Conservation (phyloP, 2,888 invertebrate species). For the Rhopalosiphum nymphaeae region DNA sequence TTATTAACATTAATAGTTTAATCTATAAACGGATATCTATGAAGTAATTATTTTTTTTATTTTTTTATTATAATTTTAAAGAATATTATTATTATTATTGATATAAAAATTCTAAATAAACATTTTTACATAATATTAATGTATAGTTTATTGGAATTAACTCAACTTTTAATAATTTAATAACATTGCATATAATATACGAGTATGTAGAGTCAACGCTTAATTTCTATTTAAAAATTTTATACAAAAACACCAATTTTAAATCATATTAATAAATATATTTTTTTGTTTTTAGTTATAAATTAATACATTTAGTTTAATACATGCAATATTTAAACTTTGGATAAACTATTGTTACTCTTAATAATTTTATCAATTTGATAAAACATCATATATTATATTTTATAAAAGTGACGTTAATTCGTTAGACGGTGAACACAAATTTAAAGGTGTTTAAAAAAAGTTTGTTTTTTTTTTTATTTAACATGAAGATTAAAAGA, state of each 20-base stretch:
- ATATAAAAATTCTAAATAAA: background rate
- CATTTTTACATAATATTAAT: no score
- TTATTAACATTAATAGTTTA: background rate
- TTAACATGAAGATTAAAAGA: constrained; percentile 37
- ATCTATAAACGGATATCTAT: background rate
- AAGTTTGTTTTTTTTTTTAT: constrained; percentile 13
- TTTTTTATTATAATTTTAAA: background rate
- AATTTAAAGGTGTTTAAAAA: constrained; percentile 31
- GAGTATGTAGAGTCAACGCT: background rate
- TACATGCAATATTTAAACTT: background rate
- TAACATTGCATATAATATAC: background rate
- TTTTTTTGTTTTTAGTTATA: background rate
- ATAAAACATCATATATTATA: background rate
- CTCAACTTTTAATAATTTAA: background rate
- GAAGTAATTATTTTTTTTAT: background rate
- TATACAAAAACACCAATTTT: background rate
- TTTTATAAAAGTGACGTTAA: background rate
- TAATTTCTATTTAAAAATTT: background rate
- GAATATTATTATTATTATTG: background rate
- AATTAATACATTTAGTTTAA: background rate
- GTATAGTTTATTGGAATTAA: background rate
- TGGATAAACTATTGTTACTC: background rate
- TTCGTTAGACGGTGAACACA: background rate
- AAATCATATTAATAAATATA: background rate
- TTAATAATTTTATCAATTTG: constrained; percentile 13